phyloP scores from a whole-genome alignment of 2,888 invertebrate species.

The Ormyrus nitidulus region DNA sequence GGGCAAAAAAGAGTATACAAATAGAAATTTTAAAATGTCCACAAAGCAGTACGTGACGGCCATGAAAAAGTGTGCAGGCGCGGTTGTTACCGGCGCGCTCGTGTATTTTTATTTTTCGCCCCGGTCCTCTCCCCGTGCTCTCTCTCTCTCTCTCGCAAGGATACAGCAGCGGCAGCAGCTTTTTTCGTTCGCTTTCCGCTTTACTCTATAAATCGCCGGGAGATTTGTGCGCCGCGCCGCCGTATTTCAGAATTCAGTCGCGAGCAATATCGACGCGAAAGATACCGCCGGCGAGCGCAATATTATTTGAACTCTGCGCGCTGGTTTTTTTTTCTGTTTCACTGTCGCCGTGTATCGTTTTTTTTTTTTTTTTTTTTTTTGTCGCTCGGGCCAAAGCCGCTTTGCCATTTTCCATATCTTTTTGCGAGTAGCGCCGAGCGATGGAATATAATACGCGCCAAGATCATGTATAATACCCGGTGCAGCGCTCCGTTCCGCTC shows the following conservation, averaged over 20 bases:
- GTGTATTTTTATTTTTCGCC: conserved; percentile 36
- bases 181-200: conserved; percentile 6
- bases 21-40: conserved; percentile 54
- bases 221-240: conserved; percentile 60
- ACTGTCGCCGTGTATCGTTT: background rate
- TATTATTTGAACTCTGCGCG: conserved; percentile 41
- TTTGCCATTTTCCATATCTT: conserved; percentile 34
- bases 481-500: background rate
- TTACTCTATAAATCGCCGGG: conserved; percentile 59
- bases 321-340: conserved; percentile 2
- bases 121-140: background rate
- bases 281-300: conserved; percentile 6
- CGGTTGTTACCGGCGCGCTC: conserved; percentile 36
- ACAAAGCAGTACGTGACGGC: conserved; percentile 53
- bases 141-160: conserved; percentile 7
- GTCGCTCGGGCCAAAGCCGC: conserved; percentile 36
- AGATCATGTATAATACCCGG: background rate
- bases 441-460: conserved; percentile 39
- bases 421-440: conserved; percentile 22
- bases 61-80: conserved; percentile 25
- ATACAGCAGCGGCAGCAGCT: conserved; percentile 22
- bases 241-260: conserved; percentile 59
- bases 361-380: conserved; percentile 32
- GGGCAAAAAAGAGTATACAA: conserved; percentile 20
- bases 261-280: conserved; percentile 51